These are phyloP conservation scores for Triplophysa siluroides DNA, from an alignment of 2,113 vertebrate species.

Conservation along the genomic window DNA sequence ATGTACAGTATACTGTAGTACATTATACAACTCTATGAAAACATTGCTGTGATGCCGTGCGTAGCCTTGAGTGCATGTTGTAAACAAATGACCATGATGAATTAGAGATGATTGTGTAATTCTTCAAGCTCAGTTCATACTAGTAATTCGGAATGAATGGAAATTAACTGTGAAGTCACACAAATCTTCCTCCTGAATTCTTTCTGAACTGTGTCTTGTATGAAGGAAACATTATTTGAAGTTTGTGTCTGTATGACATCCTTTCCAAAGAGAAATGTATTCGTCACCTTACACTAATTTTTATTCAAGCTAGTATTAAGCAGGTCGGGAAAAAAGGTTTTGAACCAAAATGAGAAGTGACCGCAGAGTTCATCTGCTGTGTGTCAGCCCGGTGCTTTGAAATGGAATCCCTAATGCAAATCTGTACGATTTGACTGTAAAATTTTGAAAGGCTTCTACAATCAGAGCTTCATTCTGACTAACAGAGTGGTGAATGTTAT, in stretches of 20 bases:
- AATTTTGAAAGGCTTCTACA: constrained; percentile 15
- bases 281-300: constrained; percentile 6
- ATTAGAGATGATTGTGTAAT: neutral
- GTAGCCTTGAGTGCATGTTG: neutral
- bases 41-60: no score
- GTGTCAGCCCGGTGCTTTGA: neutral
- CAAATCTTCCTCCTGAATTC: no score
- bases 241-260: neutral
- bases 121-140: neutral
- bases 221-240: neutral
- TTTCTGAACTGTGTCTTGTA: neutral
- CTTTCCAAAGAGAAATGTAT: neutral
- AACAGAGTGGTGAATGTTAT: neutral
- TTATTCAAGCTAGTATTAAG: constrained; percentile 8
- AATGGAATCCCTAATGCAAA: constrained; percentile 37
- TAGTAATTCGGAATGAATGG: neutral
- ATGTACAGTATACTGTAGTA: no score
- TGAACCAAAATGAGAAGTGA: constrained; percentile 4
- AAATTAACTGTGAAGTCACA: neutral
- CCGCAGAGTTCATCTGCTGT: neutral
- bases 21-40: no score
- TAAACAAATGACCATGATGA: neutral
- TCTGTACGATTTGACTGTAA: constrained; percentile 39
- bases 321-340: neutral
- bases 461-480: constrained; percentile 16